Evolutionary conservation across 1,140 invertebrate genomes (phyloP).

Genomic region (Pseudomyrmex gracilis): DNA sequence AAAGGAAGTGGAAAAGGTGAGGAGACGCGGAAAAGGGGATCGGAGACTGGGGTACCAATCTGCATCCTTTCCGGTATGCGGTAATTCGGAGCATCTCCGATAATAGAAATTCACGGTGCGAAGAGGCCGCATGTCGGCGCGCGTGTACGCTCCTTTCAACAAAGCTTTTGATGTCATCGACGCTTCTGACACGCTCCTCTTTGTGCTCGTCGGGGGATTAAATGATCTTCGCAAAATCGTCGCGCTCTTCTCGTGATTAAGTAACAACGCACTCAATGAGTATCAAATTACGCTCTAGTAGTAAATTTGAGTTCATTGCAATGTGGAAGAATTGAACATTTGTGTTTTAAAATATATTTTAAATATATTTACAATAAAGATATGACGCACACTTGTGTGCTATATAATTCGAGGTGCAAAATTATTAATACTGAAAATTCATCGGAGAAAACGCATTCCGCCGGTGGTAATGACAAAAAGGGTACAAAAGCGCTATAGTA

Average conservation of each 20-base stretch:
- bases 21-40: conserved; percentile 41
- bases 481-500: conserved; percentile 31
- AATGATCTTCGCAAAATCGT: background rate
- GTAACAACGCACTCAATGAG: background rate
- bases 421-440: conserved; percentile 5
- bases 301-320: background rate
- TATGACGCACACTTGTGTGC: too few species aligned
- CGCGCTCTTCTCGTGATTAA: background rate
- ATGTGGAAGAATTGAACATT: background rate
- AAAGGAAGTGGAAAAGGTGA: conserved; percentile 27
- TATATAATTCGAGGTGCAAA: background rate
- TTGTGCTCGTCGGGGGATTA: conserved; percentile 19
- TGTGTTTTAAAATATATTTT: background rate
- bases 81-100: conserved; percentile 68
- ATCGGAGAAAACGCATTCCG: conserved; percentile 10
- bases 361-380: background rate
- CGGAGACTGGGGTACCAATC: conserved; percentile 56
- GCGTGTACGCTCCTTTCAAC: conserved; percentile 35
- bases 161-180: conserved; percentile 48
- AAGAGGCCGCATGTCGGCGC: conserved; percentile 49
- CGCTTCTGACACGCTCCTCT: conserved; percentile 16
- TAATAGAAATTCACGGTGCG: conserved; percentile 70
- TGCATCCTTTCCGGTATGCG: conserved; percentile 69
- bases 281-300: background rate
- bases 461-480: conserved; percentile 45